These are phyloP conservation scores for Sphyrna mokarran DNA, from an alignment of 2,113 vertebrate species.

Conservation along the genomic window DNA sequence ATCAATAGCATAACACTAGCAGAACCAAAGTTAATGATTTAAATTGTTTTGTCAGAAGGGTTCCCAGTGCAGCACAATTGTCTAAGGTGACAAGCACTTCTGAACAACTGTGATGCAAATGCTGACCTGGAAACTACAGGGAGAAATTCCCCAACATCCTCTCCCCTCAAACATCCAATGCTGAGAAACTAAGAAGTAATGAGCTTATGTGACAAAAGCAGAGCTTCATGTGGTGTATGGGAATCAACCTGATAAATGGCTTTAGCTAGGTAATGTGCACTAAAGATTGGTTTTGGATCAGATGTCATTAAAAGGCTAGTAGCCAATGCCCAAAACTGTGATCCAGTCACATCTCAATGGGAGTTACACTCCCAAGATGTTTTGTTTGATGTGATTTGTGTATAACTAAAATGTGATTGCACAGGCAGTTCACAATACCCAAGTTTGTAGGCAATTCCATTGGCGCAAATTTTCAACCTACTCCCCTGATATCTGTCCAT, in stretches of 20 bases:
- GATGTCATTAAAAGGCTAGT: not conserved
- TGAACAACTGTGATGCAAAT: too few species aligned
- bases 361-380: not conserved
- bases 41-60: too few species aligned
- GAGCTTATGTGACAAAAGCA: not conserved
- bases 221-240: not conserved
- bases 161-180: too few species aligned
- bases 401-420: not conserved
- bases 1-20: too few species aligned
- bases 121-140: too few species aligned
- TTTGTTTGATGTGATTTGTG: not conserved
- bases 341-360: not conserved
- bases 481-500: too few species aligned
- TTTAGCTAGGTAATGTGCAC: not conserved
- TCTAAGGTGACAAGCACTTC: too few species aligned
- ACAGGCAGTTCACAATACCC: not conserved
- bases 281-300: not conserved
- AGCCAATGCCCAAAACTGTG: not conserved
- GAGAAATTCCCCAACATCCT: too few species aligned
- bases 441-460: too few species aligned
- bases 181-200: not conserved
- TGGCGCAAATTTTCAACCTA: not conserved
- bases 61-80: too few species aligned
- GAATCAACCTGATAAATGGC: not conserved
- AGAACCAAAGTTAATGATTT: too few species aligned